Evolutionary conservation across 2,888 invertebrate species (phyloP).

Genomic region (Eupithecia pulchellata): DNA sequence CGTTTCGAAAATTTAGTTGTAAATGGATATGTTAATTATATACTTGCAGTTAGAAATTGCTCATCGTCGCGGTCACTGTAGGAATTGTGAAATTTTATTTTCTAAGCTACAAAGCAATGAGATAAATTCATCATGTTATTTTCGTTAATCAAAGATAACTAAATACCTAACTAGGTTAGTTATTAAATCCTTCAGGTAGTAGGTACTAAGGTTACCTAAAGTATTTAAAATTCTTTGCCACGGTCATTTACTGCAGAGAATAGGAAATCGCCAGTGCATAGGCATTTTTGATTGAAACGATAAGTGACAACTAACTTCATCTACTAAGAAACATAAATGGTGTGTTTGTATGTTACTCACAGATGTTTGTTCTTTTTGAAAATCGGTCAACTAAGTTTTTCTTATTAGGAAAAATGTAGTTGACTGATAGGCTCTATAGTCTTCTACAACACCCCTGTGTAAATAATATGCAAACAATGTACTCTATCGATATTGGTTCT

Average conservation of each 20-base stretch:
- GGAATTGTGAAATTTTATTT: too few species aligned
- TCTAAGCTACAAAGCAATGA: too few species aligned
- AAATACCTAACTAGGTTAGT: background rate
- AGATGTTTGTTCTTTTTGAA: background rate
- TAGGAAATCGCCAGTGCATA: slow-evolving; percentile 57
- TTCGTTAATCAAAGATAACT: background rate
- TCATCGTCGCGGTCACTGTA: too few species aligned
- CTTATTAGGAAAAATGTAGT: too few species aligned
- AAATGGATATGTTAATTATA: too few species aligned
- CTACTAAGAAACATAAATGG: background rate
- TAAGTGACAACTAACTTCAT: slow-evolving; percentile 5
- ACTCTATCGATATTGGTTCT: background rate
- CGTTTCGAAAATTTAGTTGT: too few species aligned
- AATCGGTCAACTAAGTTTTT: background rate
- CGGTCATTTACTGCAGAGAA: slow-evolving; percentile 43
- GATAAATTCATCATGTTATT: too few species aligned
- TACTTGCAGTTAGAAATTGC: too few species aligned
- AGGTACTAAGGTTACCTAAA: background rate
- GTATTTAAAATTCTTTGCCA: slow-evolving; percentile 8
- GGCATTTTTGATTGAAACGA: slow-evolving; percentile 34
- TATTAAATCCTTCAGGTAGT: background rate
- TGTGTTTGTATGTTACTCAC: background rate
- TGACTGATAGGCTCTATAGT: too few species aligned
- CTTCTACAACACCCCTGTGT: background rate
- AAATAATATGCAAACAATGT: background rate